Conservation (phyloP, 2,888 invertebrate species). For the Aporophyla nigra region DNA sequence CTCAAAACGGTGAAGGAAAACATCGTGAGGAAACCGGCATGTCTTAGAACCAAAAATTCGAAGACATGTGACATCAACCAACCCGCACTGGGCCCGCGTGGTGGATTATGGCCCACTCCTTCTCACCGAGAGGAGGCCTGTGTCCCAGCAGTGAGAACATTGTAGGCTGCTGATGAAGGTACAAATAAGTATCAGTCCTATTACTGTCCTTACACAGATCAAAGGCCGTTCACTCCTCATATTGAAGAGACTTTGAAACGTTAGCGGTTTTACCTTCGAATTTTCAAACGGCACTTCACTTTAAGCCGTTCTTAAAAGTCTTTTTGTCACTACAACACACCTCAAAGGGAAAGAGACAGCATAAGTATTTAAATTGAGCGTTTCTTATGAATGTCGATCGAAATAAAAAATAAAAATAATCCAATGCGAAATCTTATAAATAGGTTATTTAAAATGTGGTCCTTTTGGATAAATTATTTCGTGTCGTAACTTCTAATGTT, state of each 20-base stretch:
- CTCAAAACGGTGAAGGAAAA: no score
- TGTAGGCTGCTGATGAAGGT: no score
- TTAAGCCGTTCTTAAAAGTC: background rate
- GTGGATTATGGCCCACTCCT: no score
- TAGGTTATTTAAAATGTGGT: background rate
- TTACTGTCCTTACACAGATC: background rate
- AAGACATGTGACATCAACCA: no score
- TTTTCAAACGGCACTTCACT: background rate
- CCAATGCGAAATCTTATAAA: background rate
- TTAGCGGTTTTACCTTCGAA: background rate
- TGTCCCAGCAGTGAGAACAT: no score
- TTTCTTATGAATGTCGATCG: background rate
- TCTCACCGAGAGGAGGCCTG: no score
- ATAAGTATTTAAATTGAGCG: background rate
- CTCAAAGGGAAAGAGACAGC: background rate
- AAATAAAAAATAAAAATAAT: background rate
- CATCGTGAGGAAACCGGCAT: no score
- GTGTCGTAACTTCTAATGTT: conserved; percentile 14
- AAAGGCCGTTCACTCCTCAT: background rate
- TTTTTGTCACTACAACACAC: background rate
- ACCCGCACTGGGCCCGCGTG: no score
- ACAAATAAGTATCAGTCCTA: no score
- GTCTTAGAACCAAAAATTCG: no score
- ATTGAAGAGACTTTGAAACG: background rate
- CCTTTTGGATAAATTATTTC: conserved; percentile 14